phyloP scores from a whole-genome alignment of 2,888 invertebrate species.

The Sussaba pulchella region DNA sequence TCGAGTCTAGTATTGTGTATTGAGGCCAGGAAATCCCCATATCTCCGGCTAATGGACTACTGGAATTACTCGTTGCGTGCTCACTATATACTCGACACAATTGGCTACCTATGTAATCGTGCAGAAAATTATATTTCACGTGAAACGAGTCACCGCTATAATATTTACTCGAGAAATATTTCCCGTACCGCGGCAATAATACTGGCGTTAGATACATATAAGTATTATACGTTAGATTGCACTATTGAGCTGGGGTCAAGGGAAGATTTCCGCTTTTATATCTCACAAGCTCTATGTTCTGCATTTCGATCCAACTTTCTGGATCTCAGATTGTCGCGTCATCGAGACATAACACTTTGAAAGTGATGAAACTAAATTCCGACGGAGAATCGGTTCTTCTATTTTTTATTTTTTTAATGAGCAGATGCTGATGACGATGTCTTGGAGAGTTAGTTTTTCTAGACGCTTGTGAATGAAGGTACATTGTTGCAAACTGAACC shows the following conservation, averaged over 20 bases:
- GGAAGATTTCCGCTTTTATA: slow-evolving; percentile 41
- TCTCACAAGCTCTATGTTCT: slow-evolving; percentile 1
- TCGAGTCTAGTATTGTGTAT: slow-evolving; percentile 34
- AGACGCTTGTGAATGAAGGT: background rate
- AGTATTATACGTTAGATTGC: slow-evolving; percentile 19
- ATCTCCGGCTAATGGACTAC: slow-evolving; percentile 44
- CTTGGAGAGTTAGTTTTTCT: background rate
- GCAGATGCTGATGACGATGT: too few species aligned
- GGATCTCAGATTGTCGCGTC: slow-evolving; percentile 28
- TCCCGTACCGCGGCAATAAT: background rate
- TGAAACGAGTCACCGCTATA: too few species aligned
- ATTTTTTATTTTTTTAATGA: background rate
- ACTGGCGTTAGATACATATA: background rate
- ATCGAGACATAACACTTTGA: background rate
- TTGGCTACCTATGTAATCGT: slow-evolving; percentile 35
- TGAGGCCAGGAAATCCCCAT: slow-evolving; percentile 39
- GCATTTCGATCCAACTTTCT: slow-evolving; percentile 36
- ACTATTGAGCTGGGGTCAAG: slow-evolving; percentile 42
- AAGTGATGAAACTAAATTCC: background rate
- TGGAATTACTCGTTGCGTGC: slow-evolving; percentile 53
- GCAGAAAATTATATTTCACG: too few species aligned
- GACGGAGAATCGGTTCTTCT: background rate
- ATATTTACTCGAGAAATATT: slow-evolving; percentile 6
- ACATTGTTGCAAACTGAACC: background rate
- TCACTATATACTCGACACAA: slow-evolving; percentile 2